These are phyloP conservation scores for Montipora sp. DNA, from an alignment of 64 coral and sea anemone species.

Conservation along the genomic window DNA sequence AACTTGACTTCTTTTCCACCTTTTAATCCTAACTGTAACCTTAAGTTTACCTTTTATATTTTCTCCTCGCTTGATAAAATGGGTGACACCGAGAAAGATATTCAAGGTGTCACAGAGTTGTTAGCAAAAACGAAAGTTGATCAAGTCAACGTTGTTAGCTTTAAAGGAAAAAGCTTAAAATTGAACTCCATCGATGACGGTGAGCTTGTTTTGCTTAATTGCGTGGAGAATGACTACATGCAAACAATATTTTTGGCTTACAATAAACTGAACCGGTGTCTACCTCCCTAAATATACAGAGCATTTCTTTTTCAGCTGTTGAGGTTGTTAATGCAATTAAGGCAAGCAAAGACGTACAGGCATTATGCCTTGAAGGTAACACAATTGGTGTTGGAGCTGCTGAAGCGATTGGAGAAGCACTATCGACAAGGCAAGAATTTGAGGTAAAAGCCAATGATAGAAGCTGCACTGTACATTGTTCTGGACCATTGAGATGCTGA, in stretches of 20 bases:
- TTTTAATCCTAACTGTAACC: background rate
- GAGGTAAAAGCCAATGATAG: slow-evolving; percentile 51
- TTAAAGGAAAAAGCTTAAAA: slow-evolving; percentile 90
- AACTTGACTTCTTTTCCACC: background rate
- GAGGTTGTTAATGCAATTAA: slow-evolving; percentile 91
- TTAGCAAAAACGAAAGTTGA: slow-evolving; percentile 86
- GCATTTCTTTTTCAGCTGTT: slow-evolving; percentile 56
- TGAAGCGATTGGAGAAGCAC: slow-evolving; percentile 81
- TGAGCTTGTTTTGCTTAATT: slow-evolving; percentile 29
- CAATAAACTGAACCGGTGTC: too few species aligned
- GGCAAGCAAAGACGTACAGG: slow-evolving; percentile 95
- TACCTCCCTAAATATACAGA: background rate
- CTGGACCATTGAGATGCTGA: too few species aligned
- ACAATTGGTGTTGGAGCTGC: slow-evolving; percentile 94
- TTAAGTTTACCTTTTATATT: background rate
- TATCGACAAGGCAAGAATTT: slow-evolving; percentile 83
- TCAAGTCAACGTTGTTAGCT: slow-evolving; percentile 88
- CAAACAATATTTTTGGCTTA: background rate
- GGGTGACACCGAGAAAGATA: slow-evolving; percentile 65
- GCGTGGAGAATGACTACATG: background rate
- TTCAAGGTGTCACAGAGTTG: slow-evolving; percentile 78
- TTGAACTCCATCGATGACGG: slow-evolving; percentile 84
- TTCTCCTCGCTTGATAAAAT: slow-evolving; percentile 41
- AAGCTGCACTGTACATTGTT: too few species aligned
- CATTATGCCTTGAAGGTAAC: slow-evolving; percentile 94